Conservation (phyloP, 2,888 invertebrate genomes). For the Gortyna flavago region DNA sequence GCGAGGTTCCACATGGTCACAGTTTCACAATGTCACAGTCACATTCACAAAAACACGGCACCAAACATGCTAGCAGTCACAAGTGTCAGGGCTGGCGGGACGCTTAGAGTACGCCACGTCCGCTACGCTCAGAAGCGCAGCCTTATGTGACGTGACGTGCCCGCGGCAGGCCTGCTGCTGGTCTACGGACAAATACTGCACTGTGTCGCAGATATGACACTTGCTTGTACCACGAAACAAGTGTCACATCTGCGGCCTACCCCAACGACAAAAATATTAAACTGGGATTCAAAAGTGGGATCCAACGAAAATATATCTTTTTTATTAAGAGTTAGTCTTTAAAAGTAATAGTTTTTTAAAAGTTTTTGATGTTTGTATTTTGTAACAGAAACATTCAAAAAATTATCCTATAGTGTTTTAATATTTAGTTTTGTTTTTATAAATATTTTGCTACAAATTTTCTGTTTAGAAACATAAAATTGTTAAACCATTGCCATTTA, state of each 20-base stretch:
- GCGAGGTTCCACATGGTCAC: constrained; percentile 78
- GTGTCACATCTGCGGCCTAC: neutral
- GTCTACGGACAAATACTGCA: constrained; percentile 8
- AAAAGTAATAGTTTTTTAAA: neutral
- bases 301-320: too few relatives aligned
- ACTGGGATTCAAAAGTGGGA: too few relatives aligned
- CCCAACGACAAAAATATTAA: too few relatives aligned
- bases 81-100: constrained; percentile 41
- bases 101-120: constrained; percentile 73
- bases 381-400: neutral
- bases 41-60: constrained; percentile 73
- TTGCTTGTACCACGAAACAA: neutral
- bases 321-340: too few relatives aligned
- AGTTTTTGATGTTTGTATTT: neutral
- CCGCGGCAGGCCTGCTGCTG: constrained; percentile 2
- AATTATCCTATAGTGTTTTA: neutral
- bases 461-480: neutral
- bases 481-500: neutral
- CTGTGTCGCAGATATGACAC: constrained; percentile 39
- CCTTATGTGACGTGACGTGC: constrained; percentile 76
- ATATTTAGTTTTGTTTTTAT: neutral
- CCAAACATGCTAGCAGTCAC: constrained; percentile 78
- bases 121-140: constrained; percentile 78
- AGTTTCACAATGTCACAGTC: constrained; percentile 74
- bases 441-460: neutral